phyloP scores from a whole-genome alignment of 2,888 invertebrate genomes.

The Apeira syringaria region DNA sequence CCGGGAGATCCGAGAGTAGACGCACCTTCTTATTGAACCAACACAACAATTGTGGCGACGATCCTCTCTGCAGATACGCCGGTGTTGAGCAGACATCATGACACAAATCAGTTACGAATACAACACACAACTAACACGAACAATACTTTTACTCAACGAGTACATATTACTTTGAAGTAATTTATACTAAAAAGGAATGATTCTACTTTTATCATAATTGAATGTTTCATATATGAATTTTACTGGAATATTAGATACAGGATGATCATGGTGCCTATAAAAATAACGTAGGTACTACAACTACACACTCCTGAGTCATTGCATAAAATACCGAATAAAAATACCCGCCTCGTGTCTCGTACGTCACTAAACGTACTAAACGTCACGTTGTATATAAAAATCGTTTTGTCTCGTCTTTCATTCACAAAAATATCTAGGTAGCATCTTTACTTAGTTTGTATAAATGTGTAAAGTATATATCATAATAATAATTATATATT shows the following conservation, averaged over 20 bases:
- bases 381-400: conserved; percentile 6
- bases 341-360: background rate
- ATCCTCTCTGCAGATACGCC: background rate
- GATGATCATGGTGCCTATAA: background rate
- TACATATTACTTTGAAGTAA: too few relatives aligned
- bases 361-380: conserved; percentile 2
- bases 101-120: background rate
- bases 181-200: too few relatives aligned
- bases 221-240: too few relatives aligned
- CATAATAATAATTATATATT: too few relatives aligned
- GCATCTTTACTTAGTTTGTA: too few relatives aligned
- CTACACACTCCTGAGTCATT: conserved; percentile 10
- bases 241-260: too few relatives aligned
- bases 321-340: conserved; percentile 14
- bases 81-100: background rate
- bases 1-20: background rate
- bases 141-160: too few relatives aligned
- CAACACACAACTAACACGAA: background rate
- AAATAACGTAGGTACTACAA: conserved; percentile 6
- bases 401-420: background rate
- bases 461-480: too few relatives aligned
- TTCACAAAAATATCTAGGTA: background rate
- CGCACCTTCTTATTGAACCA: background rate
- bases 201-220: too few relatives aligned
- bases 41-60: background rate